These are phyloP conservation scores for Drosophila sucinea DNA, from an alignment of 1,140 invertebrate species.

Conservation along the genomic window DNA sequence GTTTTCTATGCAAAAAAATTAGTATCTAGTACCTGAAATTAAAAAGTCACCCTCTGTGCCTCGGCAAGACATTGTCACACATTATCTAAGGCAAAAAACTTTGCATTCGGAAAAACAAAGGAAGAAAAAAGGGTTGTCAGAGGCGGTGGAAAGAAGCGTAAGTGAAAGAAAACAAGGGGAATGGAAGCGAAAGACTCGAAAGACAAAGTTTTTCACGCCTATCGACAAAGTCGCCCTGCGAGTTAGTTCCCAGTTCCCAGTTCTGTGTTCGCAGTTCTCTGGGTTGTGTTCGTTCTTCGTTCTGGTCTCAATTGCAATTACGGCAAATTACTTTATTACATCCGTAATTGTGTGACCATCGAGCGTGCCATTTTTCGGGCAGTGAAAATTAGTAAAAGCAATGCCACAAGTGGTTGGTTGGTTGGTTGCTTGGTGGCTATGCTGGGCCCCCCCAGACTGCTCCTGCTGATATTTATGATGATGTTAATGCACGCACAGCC, in stretches of 20 bases:
- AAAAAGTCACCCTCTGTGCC: constrained; percentile 72
- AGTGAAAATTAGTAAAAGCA: constrained; percentile 56
- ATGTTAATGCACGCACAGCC: constrained; percentile 31
- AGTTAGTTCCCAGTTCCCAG: constrained; percentile 25
- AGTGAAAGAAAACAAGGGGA: background rate
- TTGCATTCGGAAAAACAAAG: constrained; percentile 50
- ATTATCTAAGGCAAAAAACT: constrained; percentile 53
- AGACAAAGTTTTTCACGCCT: constrained; percentile 46
- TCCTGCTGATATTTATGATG: constrained; percentile 18
- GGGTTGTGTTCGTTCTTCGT: constrained; percentile 9
- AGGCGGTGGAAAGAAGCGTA: background rate
- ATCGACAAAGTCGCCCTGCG: constrained; percentile 42
- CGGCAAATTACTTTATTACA: constrained; percentile 83
- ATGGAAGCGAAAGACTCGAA: constrained; percentile 3
- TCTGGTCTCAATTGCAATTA: constrained; percentile 81
- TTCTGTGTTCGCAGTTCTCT: constrained; percentile 23
- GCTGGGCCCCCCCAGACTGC: constrained; percentile 1
- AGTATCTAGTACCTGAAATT: constrained; percentile 66
- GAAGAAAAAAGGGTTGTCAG: constrained; percentile 41
- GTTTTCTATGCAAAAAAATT: constrained; percentile 74
- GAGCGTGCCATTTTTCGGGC: constrained; percentile 78
- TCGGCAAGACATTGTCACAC: constrained; percentile 73
- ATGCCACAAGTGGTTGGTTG: constrained; percentile 74
- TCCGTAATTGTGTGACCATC: constrained; percentile 83
- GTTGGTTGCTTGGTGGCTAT: background rate